phyloP scores from a whole-genome alignment of 2,113 vertebrate species.

The Suncus etruscus region DNA sequence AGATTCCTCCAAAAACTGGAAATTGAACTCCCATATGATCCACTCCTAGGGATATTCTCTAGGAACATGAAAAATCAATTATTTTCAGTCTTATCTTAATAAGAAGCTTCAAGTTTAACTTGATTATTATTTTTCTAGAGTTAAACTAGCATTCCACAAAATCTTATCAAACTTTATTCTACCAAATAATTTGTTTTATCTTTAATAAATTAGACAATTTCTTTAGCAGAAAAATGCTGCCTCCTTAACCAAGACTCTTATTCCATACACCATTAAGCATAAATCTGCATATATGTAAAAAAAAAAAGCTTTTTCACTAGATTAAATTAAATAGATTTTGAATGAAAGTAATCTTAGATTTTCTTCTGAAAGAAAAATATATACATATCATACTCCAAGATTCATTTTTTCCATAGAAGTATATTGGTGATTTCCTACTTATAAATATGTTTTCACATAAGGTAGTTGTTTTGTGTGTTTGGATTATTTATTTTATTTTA shows the following conservation, averaged over 20 bases:
- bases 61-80: too few species aligned
- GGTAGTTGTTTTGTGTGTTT: too few species aligned
- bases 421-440: not conserved
- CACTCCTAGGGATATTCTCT: too few species aligned
- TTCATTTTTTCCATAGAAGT: not conserved
- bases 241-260: not conserved
- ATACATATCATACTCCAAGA: not conserved
- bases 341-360: not conserved
- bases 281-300: not conserved
- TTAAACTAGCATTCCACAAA: not conserved
- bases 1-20: too few species aligned
- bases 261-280: not conserved
- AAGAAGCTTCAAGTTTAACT: slow-evolving; percentile 19
- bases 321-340: slow-evolving; percentile 23
- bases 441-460: too few species aligned
- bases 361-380: not conserved
- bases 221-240: not conserved
- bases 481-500: too few species aligned
- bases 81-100: too few species aligned
- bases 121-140: not conserved
- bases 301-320: not conserved
- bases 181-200: not conserved
- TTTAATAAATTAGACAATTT: not conserved
- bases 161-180: not conserved
- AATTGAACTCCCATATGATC: too few species aligned